Base-by-base conservation (phyloP, 2,113 vertebrate genomes). In the Myotis yumanensis region DNA sequence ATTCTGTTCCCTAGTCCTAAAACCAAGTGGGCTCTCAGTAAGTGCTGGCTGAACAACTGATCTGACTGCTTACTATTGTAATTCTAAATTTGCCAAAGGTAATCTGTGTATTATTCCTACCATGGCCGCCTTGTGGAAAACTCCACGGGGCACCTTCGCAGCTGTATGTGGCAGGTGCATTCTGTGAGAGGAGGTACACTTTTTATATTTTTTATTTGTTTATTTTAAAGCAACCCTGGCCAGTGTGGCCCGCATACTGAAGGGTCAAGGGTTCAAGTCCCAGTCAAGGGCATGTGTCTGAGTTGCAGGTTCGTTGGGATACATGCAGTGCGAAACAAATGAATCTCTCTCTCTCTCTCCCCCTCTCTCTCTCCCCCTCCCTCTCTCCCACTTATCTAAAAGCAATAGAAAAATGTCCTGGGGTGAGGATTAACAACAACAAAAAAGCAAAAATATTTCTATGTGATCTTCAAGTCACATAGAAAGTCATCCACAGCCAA, bases 401-500 rank as follows among this genome's bases (percentile, higher is more conserved):
- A 46, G 46, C 46, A 46, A 46, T 11, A 46, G 46, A 46, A 46
- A 46, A 46, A 46, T 46, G 11, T 46, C 46, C 46, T 46, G 46
- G 11, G 46, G 46, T 46, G 46, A 46, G 46, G 46, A 11, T 46
- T 46, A 46, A 46, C 46, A 46, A 46, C 46, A 46, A 46, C 46
- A 14, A 88, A 92, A 77, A 80, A 51, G 17, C 72, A 86, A 72
- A 81, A 87, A 43, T 1, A 14, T 86, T 57, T 87, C 25, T 54
- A 89, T 69, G 32, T 12, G 5, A 89, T 76, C 64, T 84, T 59
- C 89, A 57, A 95, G 46, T 46, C 46, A 46, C 46, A 46, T 11
- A 46, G 46, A 46, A 46, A 46, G 46, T 3, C 2, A 68, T 0
- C 62, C 20, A 46, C 89, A 95, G 90, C 4, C 59, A 82, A 18